Conservation (phyloP, 2,888 invertebrate genomes). For the Phyllotreta striolata region DNA sequence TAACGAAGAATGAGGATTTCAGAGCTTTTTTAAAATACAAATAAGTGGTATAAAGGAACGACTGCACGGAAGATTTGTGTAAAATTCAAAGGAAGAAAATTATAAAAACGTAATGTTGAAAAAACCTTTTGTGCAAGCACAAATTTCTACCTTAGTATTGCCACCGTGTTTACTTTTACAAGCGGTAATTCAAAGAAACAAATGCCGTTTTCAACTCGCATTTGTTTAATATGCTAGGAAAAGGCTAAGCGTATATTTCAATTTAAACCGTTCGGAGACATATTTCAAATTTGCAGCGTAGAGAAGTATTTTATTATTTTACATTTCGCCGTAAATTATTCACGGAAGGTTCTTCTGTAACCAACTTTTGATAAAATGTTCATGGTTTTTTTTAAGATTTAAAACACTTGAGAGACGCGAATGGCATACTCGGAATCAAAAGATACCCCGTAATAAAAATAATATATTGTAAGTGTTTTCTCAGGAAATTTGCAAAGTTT, state of each 20-base stretch:
- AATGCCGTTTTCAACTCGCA: constrained; percentile 39
- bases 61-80: background rate
- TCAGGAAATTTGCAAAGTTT: constrained; percentile 33
- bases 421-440: constrained; percentile 21
- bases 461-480: constrained; percentile 49
- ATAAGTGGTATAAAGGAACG: background rate
- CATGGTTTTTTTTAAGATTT: constrained; percentile 51
- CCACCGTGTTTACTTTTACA: constrained; percentile 25
- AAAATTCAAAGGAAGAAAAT: constrained; percentile 16
- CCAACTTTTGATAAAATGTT: constrained; percentile 53
- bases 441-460: constrained; percentile 48
- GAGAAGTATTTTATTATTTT: constrained; percentile 54
- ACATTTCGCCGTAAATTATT: constrained; percentile 50
- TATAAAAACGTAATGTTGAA: constrained; percentile 15
- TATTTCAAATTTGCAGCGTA: constrained; percentile 51
- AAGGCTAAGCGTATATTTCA: constrained; percentile 47
- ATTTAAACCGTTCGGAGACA: constrained; percentile 48
- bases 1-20: too few species aligned
- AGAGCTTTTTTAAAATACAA: too few species aligned
- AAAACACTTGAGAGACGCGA: constrained; percentile 51
- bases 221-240: constrained; percentile 43
- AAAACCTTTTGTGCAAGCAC: constrained; percentile 24
- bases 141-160: constrained; percentile 22
- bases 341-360: constrained; percentile 49
- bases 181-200: constrained; percentile 33